phyloP scores from a whole-genome alignment of 2,888 invertebrate species.

The Protonemura montana region DNA sequence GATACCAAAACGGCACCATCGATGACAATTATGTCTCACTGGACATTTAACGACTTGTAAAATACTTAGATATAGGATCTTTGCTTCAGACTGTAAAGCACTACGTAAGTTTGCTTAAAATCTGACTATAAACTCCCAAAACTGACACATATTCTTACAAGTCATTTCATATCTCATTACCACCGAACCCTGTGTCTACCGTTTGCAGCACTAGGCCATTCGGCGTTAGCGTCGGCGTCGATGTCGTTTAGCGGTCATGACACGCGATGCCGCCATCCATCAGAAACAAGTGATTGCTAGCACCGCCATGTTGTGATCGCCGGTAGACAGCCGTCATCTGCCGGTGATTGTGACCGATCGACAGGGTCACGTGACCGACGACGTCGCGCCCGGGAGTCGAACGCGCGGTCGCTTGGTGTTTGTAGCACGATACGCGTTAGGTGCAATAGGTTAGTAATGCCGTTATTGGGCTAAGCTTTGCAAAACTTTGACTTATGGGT shows the following conservation, averaged over 20 bases:
- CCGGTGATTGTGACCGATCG: neutral
- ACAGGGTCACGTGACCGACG: neutral
- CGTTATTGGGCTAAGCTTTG: too few relatives aligned
- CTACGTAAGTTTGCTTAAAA: too few relatives aligned
- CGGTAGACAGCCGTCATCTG: neutral
- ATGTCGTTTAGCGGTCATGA: neutral
- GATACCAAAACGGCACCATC: too few relatives aligned
- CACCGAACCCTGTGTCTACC: neutral
- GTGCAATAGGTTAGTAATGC: neutral
- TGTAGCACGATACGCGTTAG: neutral
- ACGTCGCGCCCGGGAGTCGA: neutral
- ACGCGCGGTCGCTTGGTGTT: neutral
- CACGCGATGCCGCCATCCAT: neutral
- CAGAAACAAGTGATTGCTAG: neutral
- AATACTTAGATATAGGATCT: too few relatives aligned
- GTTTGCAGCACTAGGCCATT: neutral
- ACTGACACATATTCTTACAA: too few relatives aligned
- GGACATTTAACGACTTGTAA: too few relatives aligned
- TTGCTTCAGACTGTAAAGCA: too few relatives aligned
- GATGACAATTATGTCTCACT: too few relatives aligned
- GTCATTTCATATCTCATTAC: too few relatives aligned
- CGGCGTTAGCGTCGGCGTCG: neutral
- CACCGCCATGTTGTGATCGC: neutral
- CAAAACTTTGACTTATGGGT: too few relatives aligned
- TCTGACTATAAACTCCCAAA: too few relatives aligned